Percentiles rank a stretch among this genome's conserved stretches.
Conservation (phyloP, 2,113 vertebrate genomes). For the Microtus oregoni region DNA sequence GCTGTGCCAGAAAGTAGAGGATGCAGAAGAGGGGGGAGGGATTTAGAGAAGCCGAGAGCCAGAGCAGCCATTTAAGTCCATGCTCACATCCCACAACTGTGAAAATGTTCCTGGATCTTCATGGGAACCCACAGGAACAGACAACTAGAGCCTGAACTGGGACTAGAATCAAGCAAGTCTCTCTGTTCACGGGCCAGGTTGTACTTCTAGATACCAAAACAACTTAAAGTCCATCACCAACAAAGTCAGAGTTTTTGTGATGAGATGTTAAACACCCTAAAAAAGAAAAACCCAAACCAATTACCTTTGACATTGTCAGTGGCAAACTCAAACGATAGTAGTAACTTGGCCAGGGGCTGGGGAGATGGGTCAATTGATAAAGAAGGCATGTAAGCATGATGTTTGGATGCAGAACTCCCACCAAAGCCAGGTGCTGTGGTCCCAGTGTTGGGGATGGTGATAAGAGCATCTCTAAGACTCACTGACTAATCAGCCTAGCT, state of each 20-base stretch:
- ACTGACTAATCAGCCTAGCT: neutral
- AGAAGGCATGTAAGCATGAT: neutral
- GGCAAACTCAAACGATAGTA: neutral
- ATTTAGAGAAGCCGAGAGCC: neutral
- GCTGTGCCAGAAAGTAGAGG: neutral
- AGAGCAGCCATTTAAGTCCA: neutral
- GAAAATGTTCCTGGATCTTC: neutral
- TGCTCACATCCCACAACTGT: neutral
- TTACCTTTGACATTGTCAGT: neutral
- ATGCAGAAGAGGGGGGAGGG: neutral
- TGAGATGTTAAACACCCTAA: neutral
- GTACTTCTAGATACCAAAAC: neutral
- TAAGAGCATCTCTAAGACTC: neutral
- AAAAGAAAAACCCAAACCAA: neutral
- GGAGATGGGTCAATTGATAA: neutral
- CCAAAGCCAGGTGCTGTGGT: neutral
- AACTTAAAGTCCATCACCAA: neutral
- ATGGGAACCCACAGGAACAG: neutral
- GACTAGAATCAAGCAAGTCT: neutral
- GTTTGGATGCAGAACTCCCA: neutral
- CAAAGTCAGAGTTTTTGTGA: constrained; percentile 17
- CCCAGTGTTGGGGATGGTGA: neutral
- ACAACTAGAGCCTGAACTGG: neutral
- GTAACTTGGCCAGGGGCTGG: neutral
- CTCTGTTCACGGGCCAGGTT: too few species aligned